A percentile compares a stretch with the other conserved stretches of the same genome.
phyloP scores from a whole-genome alignment of 2,888 invertebrate species.

The Tipula unca region DNA sequence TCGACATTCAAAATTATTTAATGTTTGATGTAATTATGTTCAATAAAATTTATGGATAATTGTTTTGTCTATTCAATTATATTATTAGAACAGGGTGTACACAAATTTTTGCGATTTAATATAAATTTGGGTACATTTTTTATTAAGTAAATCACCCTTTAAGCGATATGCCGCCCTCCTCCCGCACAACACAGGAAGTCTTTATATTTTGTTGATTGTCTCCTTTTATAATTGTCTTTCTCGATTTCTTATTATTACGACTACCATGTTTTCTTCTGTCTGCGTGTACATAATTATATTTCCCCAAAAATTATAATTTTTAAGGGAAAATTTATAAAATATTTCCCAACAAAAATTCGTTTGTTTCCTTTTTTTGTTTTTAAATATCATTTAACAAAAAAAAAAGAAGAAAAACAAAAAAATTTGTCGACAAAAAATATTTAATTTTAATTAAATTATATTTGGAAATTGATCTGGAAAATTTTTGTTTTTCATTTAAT shows the following conservation, averaged over 20 bases:
- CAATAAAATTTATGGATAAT: not conserved
- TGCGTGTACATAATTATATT: not conserved
- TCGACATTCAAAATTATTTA: not conserved
- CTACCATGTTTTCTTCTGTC: not conserved
- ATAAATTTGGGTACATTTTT: too few species aligned
- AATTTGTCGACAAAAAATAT: not conserved
- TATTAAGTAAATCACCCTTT: not conserved
- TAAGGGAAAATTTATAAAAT: not conserved
- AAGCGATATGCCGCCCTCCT: not conserved
- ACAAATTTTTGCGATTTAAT: too few species aligned
- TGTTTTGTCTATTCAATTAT: not conserved
- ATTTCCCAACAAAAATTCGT: not conserved
- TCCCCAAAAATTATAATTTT: not conserved
- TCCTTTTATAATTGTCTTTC: not conserved
- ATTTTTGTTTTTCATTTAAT: not conserved
- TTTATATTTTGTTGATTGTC: not conserved
- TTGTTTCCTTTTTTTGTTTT: not conserved
- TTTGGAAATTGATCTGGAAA: not conserved
- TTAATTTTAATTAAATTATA: conserved; percentile 8
- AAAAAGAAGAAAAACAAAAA: too few species aligned
- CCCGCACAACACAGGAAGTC: not conserved
- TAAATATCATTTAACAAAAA: not conserved
- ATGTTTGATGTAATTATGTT: not conserved
- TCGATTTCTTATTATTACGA: not conserved
- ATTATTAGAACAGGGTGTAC: not conserved